Percentiles rank a stretch among this genome's conserved stretches.
Evolutionary conservation across 2,797 vertebrate genomes (phyloP).

Genomic region (Gephyroberyx darwinii): DNA sequence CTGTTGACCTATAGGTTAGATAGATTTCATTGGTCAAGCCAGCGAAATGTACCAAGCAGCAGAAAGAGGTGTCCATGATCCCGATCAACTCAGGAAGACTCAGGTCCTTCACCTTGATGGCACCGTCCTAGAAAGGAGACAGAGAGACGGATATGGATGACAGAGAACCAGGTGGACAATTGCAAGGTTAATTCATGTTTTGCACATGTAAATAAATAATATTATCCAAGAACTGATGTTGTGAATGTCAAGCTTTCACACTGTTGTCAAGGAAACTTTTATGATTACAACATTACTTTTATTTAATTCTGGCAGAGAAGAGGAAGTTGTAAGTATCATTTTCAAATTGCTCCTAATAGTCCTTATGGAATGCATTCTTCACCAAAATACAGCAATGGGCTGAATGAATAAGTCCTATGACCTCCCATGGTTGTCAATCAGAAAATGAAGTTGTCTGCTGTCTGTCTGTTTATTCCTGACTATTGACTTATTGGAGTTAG

Average conservation of each 20-base stretch:
- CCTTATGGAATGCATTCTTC: background rate
- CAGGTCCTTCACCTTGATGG: conserved; percentile 95
- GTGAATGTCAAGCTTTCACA: too few relatives aligned
- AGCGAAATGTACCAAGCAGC: conserved; percentile 87
- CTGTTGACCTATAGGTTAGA: background rate
- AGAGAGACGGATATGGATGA: background rate
- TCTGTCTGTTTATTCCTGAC: too few relatives aligned
- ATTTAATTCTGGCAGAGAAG: background rate
- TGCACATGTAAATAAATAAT: background rate
- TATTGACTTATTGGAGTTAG: too few relatives aligned
- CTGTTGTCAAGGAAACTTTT: too few relatives aligned
- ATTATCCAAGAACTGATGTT: background rate
- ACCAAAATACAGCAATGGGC: too few relatives aligned
- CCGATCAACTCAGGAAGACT: conserved; percentile 94
- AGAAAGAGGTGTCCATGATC: conserved; percentile 98
- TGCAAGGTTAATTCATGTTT: background rate
- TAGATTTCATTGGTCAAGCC: background rate
- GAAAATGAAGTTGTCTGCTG: too few relatives aligned
- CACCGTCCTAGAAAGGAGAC: conserved; percentile 84
- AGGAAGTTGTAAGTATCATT: background rate
- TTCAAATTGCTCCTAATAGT: background rate
- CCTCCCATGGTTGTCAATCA: too few relatives aligned
- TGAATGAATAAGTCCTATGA: background rate
- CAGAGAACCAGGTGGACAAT: too few relatives aligned
- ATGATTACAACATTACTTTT: too few relatives aligned